Evolutionary conservation across 1,140 invertebrate genomes (phyloP).

Genomic region (Coelopa frigida): DNA sequence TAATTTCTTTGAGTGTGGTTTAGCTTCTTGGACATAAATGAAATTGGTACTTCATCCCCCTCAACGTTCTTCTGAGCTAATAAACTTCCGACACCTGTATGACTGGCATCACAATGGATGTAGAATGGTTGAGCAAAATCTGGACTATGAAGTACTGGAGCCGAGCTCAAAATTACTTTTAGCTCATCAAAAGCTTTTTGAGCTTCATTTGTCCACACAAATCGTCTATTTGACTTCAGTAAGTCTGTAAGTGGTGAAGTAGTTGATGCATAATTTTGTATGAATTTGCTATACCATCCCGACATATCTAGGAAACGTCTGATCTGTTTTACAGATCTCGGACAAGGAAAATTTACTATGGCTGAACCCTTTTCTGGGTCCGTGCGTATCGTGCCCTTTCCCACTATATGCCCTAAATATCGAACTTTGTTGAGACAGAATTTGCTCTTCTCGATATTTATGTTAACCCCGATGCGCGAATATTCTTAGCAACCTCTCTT

Average conservation of each 20-base stretch:
- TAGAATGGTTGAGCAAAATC: slow-evolving; percentile 19
- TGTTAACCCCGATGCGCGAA: slow-evolving; percentile 19
- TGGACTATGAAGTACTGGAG: slow-evolving; percentile 20
- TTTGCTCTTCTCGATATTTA: slow-evolving; percentile 15
- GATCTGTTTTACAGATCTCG: slow-evolving; percentile 31
- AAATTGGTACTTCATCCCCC: slow-evolving; percentile 12
- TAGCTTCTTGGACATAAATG: slow-evolving; percentile 12
- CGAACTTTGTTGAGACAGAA: slow-evolving; percentile 20
- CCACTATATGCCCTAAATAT: slow-evolving; percentile 18
- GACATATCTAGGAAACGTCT: slow-evolving; percentile 45
- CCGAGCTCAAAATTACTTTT: slow-evolving; percentile 13
- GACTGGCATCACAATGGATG: slow-evolving; percentile 14
- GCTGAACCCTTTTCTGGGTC: slow-evolving; percentile 25
- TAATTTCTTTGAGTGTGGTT: slow-evolving; percentile 17
- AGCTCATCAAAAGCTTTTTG: slow-evolving; percentile 15
- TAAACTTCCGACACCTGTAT: slow-evolving; percentile 16
- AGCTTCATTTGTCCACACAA: slow-evolving; percentile 4
- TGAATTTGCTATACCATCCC: slow-evolving; percentile 35
- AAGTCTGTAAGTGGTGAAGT: slow-evolving; percentile 24
- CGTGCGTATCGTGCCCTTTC: slow-evolving; percentile 33
- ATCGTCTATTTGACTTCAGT: slow-evolving; percentile 6
- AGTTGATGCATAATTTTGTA: slow-evolving; percentile 35
- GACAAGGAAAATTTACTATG: slow-evolving; percentile 8
- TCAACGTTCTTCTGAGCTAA: slow-evolving; percentile 33
- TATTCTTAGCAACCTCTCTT: slow-evolving; percentile 14